A percentile compares a stretch with the other conserved stretches of the same genome.
Conservation (phyloP, 2,888 invertebrate species). For the Blastobasis adustella region DNA sequence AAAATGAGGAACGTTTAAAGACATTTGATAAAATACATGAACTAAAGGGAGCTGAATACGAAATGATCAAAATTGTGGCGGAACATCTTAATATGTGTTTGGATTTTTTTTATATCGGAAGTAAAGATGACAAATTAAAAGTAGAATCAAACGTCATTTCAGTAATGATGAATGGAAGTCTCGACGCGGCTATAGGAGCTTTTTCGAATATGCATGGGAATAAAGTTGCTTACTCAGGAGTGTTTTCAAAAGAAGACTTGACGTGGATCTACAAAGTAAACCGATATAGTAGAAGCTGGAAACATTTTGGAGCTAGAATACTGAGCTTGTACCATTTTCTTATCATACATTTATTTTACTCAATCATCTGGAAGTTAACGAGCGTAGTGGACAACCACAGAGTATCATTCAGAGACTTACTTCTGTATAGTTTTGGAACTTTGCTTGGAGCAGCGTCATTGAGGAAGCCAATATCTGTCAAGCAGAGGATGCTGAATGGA, state of each 20-base stretch:
- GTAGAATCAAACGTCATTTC: constrained; percentile 24
- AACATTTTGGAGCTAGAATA: constrained; percentile 33
- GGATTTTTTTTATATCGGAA: constrained; percentile 31
- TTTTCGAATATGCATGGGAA: constrained; percentile 44
- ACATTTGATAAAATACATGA: constrained; percentile 31
- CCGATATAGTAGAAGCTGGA: constrained; percentile 39
- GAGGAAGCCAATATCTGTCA: constrained; percentile 32
- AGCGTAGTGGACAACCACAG: constrained; percentile 28
- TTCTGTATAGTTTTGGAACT: constrained; percentile 45
- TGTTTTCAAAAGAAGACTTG: constrained; percentile 38
- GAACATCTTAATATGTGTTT: constrained; percentile 41
- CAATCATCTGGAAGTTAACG: constrained; percentile 34
- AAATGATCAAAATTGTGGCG: constrained; percentile 45
- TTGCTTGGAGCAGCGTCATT: constrained; percentile 39
- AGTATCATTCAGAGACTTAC: constrained; percentile 26
- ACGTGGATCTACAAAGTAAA: constrained; percentile 45
- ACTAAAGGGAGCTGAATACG: constrained; percentile 39
- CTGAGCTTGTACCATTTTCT: constrained; percentile 43
- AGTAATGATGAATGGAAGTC: constrained; percentile 39
- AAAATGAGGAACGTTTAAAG: constrained; percentile 23
- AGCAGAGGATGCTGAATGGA: constrained; percentile 46
- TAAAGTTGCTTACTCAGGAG: constrained; percentile 47
- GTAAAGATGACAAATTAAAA: constrained; percentile 28
- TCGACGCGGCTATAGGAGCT: constrained; percentile 52
- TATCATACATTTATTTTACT: constrained; percentile 39